Percentiles rank a stretch among this genome's conserved stretches.
These are phyloP conservation scores for Indri indri DNA, from an alignment of 2,113 vertebrate genomes.

Conservation along the genomic window DNA sequence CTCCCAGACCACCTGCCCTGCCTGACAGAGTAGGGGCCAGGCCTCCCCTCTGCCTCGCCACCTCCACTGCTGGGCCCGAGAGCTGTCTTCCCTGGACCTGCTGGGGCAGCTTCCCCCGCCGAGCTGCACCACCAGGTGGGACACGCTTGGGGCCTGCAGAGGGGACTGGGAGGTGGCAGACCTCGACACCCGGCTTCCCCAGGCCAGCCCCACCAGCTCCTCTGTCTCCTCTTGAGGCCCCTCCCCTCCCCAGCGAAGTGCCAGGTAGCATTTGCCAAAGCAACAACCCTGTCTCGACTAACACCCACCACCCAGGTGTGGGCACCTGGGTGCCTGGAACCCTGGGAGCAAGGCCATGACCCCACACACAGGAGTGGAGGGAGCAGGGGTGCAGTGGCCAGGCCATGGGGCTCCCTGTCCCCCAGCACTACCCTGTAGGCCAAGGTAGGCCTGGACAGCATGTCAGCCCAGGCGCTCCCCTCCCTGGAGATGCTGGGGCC, in stretches of 20 bases:
- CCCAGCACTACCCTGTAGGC: neutral
- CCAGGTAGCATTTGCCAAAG: neutral
- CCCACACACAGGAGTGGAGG: neutral
- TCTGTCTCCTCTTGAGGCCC: neutral
- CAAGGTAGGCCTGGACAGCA: neutral
- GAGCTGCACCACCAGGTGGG: neutral
- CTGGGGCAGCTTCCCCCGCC: no score
- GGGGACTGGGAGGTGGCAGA: accelerated
- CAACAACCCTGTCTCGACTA: neutral
- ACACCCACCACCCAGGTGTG: neutral
- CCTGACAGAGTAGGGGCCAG: accelerated
- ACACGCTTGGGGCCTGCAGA: neutral
- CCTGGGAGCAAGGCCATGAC: neutral
- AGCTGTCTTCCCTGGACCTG: neutral
- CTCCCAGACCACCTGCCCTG: neutral
- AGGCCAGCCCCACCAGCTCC: neutral
- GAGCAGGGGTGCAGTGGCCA: neutral
- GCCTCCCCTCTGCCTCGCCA: neutral
- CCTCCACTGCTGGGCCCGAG: neutral
- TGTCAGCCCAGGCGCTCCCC: no score
- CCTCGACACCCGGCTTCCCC: neutral
- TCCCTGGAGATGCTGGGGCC: neutral
- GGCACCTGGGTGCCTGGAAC: neutral
- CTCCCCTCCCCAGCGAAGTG: neutral
- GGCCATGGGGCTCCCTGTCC: accelerated